Conservation (phyloP, 2,113 vertebrate species). For the Galbula dea region DNA sequence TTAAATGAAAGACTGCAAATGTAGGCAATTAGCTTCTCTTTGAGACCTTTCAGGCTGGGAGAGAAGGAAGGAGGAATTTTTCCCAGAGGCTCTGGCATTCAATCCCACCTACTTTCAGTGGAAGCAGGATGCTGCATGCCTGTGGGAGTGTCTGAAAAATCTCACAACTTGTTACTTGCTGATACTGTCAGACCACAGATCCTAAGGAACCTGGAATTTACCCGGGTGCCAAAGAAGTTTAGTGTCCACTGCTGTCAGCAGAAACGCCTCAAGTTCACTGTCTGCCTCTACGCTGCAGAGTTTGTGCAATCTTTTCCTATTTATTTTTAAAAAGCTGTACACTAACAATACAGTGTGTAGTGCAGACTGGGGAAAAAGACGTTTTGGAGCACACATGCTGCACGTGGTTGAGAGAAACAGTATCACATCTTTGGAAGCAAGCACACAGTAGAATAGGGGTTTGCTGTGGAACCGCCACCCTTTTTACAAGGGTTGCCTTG, state of each 20-base stretch:
- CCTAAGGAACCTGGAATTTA: not conserved
- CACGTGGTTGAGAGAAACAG: not conserved
- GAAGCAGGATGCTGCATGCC: not conserved
- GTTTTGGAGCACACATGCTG: not conserved
- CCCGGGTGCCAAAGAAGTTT: not conserved
- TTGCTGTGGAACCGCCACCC: not conserved
- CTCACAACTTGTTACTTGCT: not conserved
- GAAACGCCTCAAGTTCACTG: not conserved
- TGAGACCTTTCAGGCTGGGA: not conserved
- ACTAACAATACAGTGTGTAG: accelerated
- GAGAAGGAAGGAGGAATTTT: not conserved
- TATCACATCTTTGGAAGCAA: not conserved
- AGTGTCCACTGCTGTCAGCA: not conserved
- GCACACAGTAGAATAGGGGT: not conserved
- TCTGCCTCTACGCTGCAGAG: not conserved
- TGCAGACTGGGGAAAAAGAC: not conserved
- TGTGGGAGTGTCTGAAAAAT: not conserved
- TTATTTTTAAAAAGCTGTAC: not conserved
- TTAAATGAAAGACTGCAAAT: not conserved
- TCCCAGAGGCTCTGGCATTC: not conserved
- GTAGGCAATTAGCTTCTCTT: not conserved
- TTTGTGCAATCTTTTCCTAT: accelerated
- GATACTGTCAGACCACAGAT: not conserved
- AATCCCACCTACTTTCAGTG: not conserved
- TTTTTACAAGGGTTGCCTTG: not conserved